Base-by-base conservation (phyloP, 2,797 vertebrate species). In the Babyrousa celebensis region DNA sequence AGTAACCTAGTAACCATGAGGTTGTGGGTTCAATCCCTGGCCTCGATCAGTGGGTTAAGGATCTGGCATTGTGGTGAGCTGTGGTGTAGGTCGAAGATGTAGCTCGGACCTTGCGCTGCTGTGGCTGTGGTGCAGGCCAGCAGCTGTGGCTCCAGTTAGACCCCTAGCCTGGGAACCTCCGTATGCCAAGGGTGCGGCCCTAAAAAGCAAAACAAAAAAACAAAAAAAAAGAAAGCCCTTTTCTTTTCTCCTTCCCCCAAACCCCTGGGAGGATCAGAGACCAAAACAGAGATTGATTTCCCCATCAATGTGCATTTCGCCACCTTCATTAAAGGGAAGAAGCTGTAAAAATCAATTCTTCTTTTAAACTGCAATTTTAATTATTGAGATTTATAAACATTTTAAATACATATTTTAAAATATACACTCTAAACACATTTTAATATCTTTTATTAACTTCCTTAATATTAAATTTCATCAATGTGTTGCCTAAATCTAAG, bases 311-410 rank as follows among this genome's bases (percentile, higher is more conserved):
- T 36, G 25, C 48, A 77, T 90, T 79, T 84, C 75, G 18, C 71
- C 16, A 32, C 23, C 79, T 92, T 32, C 40, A 32, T 94, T 79
- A 93, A 56, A 80, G 94, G 20, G 18, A 72, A 85, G 17, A 56
- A 94, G 15, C 2, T 56, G 11, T 23, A 85, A 71, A 14, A 58
- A 56, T 71, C 60, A 56, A 89, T n/a, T 90, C 21, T 84, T 67
- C 16, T 17, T 56, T 77, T 83, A 77, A 95, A 85, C 18, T 27
- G 58, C 74, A n/a, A 68, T 82, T 89, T 92, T 67, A 83, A 70
- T 75, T 65, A 78, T 8, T 62, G 25, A 77, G 86, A 91, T 21
- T 68, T 74, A 70, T 12, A 52, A 94, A 52, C 43, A 83, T 70
- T 85, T 71, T 25, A 84, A 75, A 58, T 29, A 56, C 36, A 56